These are phyloP conservation scores for Nasonia longicornis DNA, from an alignment of 1,140 invertebrate genomes.

Conservation along the genomic window DNA sequence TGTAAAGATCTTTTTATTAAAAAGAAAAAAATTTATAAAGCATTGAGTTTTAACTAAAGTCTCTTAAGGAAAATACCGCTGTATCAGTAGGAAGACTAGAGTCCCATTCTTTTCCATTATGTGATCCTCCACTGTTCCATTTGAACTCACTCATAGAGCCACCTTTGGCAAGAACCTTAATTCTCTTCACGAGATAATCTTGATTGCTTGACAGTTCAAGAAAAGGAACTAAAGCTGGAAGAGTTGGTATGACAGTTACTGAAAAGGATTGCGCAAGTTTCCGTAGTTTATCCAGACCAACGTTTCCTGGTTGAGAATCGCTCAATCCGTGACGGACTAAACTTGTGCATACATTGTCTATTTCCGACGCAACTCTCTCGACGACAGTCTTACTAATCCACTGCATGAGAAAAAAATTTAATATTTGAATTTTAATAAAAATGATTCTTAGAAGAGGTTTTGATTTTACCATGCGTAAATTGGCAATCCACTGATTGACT, in stretches of 20 bases:
- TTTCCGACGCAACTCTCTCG: conserved; percentile 77
- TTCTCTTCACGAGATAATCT: conserved; percentile 83
- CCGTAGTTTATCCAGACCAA: conserved; percentile 77
- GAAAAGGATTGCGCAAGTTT: conserved; percentile 78
- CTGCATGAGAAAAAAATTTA: conserved; percentile 64
- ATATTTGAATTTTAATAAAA: not conserved
- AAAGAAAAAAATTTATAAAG: conserved; percentile 46
- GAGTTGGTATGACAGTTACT: conserved; percentile 75
- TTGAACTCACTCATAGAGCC: conserved; percentile 85
- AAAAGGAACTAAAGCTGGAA: conserved; percentile 80
- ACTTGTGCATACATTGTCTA: conserved; percentile 76
- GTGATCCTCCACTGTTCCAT: conserved; percentile 82
- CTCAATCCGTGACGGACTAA: conserved; percentile 77
- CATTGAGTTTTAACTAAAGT: conserved; percentile 6
- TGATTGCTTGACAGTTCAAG: conserved; percentile 84
- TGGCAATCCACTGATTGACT: conserved; percentile 77
- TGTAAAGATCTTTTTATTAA: conserved; percentile 61
- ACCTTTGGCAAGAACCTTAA: conserved; percentile 79
- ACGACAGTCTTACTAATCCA: conserved; percentile 86
- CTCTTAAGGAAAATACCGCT: conserved; percentile 70
- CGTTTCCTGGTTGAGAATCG: conserved; percentile 78
- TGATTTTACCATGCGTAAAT: conserved; percentile 72
- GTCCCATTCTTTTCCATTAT: conserved; percentile 83
- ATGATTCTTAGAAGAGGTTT: not conserved
- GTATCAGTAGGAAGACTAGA: conserved; percentile 84